Percentiles rank a stretch among this genome's conserved stretches.
These are phyloP conservation scores for Drosophila mojavensis DNA, from an alignment of 1,140 invertebrate species.

Conservation along the genomic window DNA sequence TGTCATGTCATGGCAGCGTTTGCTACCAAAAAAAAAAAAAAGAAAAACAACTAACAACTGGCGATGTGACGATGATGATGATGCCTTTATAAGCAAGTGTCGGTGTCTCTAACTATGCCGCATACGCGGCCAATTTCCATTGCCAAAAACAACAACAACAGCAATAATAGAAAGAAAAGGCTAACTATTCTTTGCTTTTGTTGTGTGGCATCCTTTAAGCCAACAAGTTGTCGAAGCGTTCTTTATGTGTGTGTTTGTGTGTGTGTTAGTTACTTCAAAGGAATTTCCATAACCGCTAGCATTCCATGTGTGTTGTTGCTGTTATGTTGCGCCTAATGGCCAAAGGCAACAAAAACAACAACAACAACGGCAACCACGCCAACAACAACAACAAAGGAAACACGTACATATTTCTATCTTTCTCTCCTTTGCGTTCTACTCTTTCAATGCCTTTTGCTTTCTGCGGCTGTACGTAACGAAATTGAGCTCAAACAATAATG, in stretches of 20 bases:
- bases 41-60: neutral
- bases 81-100: constrained; percentile 62
- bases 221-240: constrained; percentile 54
- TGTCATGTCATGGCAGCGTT: constrained; percentile 55
- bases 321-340: constrained; percentile 58
- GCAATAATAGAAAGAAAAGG: constrained; percentile 1
- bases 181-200: constrained; percentile 26
- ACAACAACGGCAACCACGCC: constrained; percentile 21
- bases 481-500: constrained; percentile 71
- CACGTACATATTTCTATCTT: constrained; percentile 41
- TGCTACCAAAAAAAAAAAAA: constrained; percentile 28
- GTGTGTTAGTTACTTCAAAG: constrained; percentile 57
- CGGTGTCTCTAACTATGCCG: constrained; percentile 49
- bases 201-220: constrained; percentile 50
- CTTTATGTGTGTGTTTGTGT: constrained; percentile 11
- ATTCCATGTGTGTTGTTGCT: constrained; percentile 56
- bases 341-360: constrained; percentile 47
- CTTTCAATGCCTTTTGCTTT: constrained; percentile 77
- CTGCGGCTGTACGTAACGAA: constrained; percentile 75
- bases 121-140: constrained; percentile 67
- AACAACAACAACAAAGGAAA: constrained; percentile 23
- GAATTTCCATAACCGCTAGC: constrained; percentile 82
- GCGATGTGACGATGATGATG: constrained; percentile 47
- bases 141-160: constrained; percentile 57
- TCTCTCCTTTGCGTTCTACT: constrained; percentile 22